Evolutionary conservation across 2,113 vertebrate genomes (phyloP), one percentile per base, ranked within the genome.

Genomic region (Tenrec ecaudatus): DNA sequence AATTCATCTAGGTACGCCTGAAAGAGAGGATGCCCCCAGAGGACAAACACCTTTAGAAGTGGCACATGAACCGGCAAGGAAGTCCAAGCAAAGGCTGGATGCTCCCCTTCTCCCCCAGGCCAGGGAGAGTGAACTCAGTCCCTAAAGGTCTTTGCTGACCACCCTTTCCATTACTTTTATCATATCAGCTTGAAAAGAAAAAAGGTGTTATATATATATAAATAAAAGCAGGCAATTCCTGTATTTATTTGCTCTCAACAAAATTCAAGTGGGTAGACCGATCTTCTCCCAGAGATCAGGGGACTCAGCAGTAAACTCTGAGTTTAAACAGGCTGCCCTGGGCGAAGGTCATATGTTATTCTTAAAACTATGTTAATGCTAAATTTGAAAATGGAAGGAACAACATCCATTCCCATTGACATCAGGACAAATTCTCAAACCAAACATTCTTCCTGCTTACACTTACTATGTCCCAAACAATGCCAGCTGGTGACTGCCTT

Each of bases 1-100:
- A 99, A 98, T 96, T 99, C 99, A 90, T 99, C 99, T 80, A 99
- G 98, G 97, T 99, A 99, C 0, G 99, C 99, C 99, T 99, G 97
- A 47, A 95, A 98, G 97, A 95, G 40, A 87, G 97, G 95, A 92
- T 1, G 60, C 29, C 84, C 96, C 76, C 60, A 79, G 47, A 73
- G 83, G 86, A 88, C 4, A 95, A 91, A 96, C 14, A 96, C 68
- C 57, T 96, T 95, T 97, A 95, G 94, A 92, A 89, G 62, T 57
- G 76, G 66, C 87, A 60, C 38, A 12, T 36, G 23, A 38, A 47
- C 16, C 69, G 47, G 17, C 31, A 76, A 29, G 82, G 71, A 81
- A 8, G 62, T 0, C 86, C 5, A 81, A 15, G 53, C 43, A 43
- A 29, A 6, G 83, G 33, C 19, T 60, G 22, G 29, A 20, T 17